phyloP scores from a whole-genome alignment of 2,797 vertebrate species.

The Coranthus polyacanthus region DNA sequence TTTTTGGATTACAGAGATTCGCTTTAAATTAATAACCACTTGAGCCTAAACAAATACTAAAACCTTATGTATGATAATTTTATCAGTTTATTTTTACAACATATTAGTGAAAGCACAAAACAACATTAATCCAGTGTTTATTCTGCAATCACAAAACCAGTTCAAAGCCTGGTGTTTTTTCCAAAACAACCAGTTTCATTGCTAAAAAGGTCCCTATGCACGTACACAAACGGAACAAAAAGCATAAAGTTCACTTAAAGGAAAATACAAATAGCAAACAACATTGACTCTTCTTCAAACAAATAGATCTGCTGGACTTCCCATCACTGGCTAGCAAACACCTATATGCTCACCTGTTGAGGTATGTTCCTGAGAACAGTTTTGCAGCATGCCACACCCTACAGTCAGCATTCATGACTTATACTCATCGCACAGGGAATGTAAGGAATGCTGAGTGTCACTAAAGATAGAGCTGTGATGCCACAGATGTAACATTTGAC shows the following conservation, averaged over 20 bases:
- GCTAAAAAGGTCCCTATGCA: no score
- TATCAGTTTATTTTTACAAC: neutral
- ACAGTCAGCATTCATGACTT: conserved; percentile 37
- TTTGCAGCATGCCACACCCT: conserved; percentile 57
- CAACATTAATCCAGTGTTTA: neutral
- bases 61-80: neutral
- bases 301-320: neutral
- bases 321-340: conserved; percentile 14
- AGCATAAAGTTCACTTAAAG: neutral
- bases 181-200: no score
- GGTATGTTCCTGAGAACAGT: conserved; percentile 40
- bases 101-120: neutral
- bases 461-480: conserved; percentile 70
- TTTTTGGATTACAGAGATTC: neutral
- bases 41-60: neutral
- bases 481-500: conserved; percentile 55
- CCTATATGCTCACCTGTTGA: conserved; percentile 62
- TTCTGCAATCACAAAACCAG: neutral
- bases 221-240: conserved; percentile 8
- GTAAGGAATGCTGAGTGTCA: conserved; percentile 65
- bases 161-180: no score
- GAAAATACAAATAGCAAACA: neutral
- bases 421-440: conserved; percentile 56
- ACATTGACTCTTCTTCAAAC: neutral
- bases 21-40: neutral